Evolutionary conservation across 2,113 vertebrate species (phyloP), one percentile per base, ranked within the genome.

Genomic region (Psittacara wagleri): DNA sequence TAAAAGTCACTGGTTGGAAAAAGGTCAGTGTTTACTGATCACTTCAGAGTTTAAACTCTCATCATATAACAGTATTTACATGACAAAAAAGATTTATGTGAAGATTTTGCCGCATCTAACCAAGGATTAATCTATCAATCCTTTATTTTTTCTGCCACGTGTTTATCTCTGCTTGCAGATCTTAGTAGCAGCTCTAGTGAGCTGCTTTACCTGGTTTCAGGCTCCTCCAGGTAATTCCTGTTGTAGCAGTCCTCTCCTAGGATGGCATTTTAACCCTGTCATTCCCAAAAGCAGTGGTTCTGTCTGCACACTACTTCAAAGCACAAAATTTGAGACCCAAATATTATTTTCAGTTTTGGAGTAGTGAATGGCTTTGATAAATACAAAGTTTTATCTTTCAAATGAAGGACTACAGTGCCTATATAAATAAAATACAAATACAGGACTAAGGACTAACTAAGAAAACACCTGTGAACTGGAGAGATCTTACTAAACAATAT

Each of bases 211-310:
- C 67, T 68, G 44, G 35, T 83, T 70, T n/a, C 64, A 79, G 73
- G 18, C 77, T 92, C 43, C 61, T 62, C 31, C 68, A 82, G 78
- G 52, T 78, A 90, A 72, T 68, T 92, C 48, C 76, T 75, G n/a
- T 51, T 52, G 37, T 6, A 95, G 63, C 93, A 88, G 95, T 96
- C 80, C 88, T 95, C 61, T 68, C 29, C 55, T 43, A 48, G 43
- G 39, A 72, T 75, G 61, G 64, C 64, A 80, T 78, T 83, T 95
- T 92, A 94, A 94, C 76, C 29, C 54, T 10, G 5, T 59, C 55
- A 35, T 73, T 78, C 83, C 92, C 83, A 9, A 83, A 74, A 90
- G 10, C 49, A 77, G 31, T 54, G 33, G 3, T 63, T 54, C 70
- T 73, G 75, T 16, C 67, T 54, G 39, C 51, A 33, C 9, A 5